Evolutionary conservation across 2,888 invertebrate genomes (phyloP).

Genomic region (Drosophila antonietae): DNA sequence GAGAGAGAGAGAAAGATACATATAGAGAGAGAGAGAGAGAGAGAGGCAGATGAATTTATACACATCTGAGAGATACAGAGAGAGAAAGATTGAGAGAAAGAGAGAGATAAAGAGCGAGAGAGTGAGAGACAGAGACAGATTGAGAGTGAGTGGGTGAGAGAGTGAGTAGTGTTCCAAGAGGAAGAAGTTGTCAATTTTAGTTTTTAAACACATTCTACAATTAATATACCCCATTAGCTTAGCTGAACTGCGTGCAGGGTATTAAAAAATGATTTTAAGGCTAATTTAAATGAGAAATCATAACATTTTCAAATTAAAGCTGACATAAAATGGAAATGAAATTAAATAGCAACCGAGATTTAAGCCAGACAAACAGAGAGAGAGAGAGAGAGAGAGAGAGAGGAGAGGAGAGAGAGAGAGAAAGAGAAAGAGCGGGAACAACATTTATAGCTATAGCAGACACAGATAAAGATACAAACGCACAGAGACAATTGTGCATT

Average conservation of each 20-base stretch:
- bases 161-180: too few species aligned
- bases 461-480: constrained; percentile 17
- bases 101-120: too few species aligned
- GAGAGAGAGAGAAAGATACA: not conserved
- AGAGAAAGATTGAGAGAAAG: too few species aligned
- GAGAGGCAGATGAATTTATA: too few species aligned
- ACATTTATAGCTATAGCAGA: constrained; percentile 21
- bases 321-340: constrained; percentile 47
- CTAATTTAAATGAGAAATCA: constrained; percentile 33
- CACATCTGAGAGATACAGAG: too few species aligned
- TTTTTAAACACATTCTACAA: too few species aligned
- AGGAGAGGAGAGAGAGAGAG: not conserved
- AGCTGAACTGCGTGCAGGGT: not conserved
- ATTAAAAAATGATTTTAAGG: constrained; percentile 25
- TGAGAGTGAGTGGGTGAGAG: too few species aligned
- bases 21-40: not conserved
- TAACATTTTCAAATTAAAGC: constrained; percentile 33
- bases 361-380: not conserved
- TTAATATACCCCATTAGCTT: not conserved
- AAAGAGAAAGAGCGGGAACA: not conserved
- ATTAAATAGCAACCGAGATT: constrained; percentile 41
- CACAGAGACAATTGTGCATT: constrained; percentile 3
- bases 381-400: not conserved
- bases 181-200: too few species aligned
- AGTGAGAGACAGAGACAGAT: too few species aligned